Percentiles rank a stretch among this genome's conserved stretches.
Conservation (phyloP, 2,797 vertebrate genomes). For the Microtus agrestis region DNA sequence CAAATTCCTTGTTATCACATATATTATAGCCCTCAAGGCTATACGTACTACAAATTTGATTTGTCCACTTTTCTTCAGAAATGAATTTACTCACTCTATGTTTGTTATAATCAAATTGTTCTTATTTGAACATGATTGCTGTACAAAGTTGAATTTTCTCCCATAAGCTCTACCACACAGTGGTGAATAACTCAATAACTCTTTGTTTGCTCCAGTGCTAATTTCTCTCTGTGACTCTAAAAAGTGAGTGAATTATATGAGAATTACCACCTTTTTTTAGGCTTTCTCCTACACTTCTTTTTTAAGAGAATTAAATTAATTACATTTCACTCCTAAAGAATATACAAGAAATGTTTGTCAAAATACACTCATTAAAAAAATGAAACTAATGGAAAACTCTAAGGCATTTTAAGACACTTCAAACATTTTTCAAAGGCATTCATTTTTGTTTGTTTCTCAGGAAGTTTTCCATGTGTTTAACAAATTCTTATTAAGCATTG, state of each 20-base stretch:
- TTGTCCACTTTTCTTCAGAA: conserved; percentile 44
- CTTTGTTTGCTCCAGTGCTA: background rate
- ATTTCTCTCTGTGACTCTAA: conserved; percentile 56
- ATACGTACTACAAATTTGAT: conserved; percentile 4
- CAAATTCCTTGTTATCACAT: conserved; percentile 19
- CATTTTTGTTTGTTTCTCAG: background rate
- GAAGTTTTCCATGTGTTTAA: background rate
- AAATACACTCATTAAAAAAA: background rate
- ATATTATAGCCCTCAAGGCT: conserved; percentile 27
- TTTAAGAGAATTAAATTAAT: conserved; percentile 52
- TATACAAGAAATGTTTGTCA: conserved; percentile 7
- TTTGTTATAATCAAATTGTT: conserved; percentile 40
- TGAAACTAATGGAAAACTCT: background rate
- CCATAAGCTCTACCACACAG: background rate
- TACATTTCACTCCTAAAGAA: conserved; percentile 47
- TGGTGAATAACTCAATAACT: background rate
- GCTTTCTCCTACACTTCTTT: background rate
- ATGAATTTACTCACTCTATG: background rate
- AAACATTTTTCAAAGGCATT: background rate
- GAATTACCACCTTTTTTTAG: conserved; percentile 21
- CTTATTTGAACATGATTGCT: conserved; percentile 48
- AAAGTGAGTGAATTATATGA: conserved; percentile 5
- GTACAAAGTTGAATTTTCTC: conserved; percentile 53
- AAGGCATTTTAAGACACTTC: background rate
- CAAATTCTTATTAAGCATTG: conserved; percentile 34